Evolutionary conservation across 2,113 vertebrate species (phyloP), one percentile per base, ranked within the genome.

Genomic region (Hippocampus abdominalis): DNA sequence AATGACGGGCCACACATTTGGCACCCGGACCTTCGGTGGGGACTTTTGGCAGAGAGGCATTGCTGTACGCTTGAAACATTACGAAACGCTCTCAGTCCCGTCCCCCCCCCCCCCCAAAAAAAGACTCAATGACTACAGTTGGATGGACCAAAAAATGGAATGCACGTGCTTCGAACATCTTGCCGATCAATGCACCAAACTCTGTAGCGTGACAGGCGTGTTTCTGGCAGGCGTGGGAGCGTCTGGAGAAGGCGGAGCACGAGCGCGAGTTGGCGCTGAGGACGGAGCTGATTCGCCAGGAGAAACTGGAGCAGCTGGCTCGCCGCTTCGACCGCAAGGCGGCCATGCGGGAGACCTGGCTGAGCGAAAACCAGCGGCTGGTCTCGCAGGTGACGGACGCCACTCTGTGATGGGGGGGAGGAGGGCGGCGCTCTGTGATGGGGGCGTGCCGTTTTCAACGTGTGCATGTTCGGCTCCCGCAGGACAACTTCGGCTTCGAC

Each of bases 181-280:
- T 36, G 32, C 32, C 5, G 32, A 36, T 36, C 32, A 6, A 36
- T 6, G 32, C 32, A 36, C 32, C 32, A 36, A 36, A 36, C 32
- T 36, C 29, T 32, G 29, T 32, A 32, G 29, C 29, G 29, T 44
- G 42, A 44, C 42, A 12, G 10, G 42, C 42, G 32, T 1, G 12
- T 44, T 44, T 44, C 13, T 4, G 13, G 4, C 53, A 98, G 97
- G 95, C 96, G 69, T 99, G 97, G 97, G 97, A 99, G 92, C 93
- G 97, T 89, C 94, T 99, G 93, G 97, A 99, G 94, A 99, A 98
- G 93, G 96, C 97, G 8, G 97, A 99, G 91, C 97, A 99, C 0
- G 97, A 98, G 89, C 91, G 97, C 63, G 97, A 99, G 93, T 93
- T 99, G 92, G 97, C 97, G 12, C 90, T 99, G 92, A 93, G 97